Percentiles rank a stretch among this genome's conserved stretches.
Evolutionary conservation across 92 coral and sea anemone species (phyloP).

Genomic region (Phenganax marumi): DNA sequence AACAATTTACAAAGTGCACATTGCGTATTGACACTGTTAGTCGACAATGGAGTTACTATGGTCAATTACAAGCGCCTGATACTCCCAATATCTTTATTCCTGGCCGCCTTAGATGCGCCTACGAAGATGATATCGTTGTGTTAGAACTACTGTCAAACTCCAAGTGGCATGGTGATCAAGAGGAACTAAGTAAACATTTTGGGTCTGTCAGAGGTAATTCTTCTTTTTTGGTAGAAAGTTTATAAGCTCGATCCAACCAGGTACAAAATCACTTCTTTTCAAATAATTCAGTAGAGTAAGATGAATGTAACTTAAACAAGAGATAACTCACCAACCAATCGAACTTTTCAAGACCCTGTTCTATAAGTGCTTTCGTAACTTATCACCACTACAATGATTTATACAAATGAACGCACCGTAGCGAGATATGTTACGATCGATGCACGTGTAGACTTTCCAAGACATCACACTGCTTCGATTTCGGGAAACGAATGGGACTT

Average conservation of each 20-base stretch:
- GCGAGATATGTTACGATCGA: too few relatives aligned
- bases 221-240: too few relatives aligned
- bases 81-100: constrained; percentile 75
- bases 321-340: background rate
- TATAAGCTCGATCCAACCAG: too few relatives aligned
- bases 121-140: constrained; percentile 82
- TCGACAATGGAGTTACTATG: constrained; percentile 53
- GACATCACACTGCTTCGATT: too few relatives aligned
- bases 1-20: constrained; percentile 56
- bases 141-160: constrained; percentile 43
- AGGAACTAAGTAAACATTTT: background rate
- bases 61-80: constrained; percentile 64
- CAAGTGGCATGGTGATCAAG: background rate
- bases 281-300: background rate
- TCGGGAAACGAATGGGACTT: too few relatives aligned
- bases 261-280: background rate
- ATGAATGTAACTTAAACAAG: background rate
- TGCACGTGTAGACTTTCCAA: too few relatives aligned
- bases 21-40: constrained; percentile 22
- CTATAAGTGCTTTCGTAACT: background rate
- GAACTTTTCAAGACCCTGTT: background rate
- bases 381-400: too few relatives aligned
- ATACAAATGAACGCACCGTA: too few relatives aligned
- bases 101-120: constrained; percentile 75
- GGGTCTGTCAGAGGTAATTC: background rate